Base-by-base conservation (phyloP, 2,113 vertebrate species). In the Vimba vimba region DNA sequence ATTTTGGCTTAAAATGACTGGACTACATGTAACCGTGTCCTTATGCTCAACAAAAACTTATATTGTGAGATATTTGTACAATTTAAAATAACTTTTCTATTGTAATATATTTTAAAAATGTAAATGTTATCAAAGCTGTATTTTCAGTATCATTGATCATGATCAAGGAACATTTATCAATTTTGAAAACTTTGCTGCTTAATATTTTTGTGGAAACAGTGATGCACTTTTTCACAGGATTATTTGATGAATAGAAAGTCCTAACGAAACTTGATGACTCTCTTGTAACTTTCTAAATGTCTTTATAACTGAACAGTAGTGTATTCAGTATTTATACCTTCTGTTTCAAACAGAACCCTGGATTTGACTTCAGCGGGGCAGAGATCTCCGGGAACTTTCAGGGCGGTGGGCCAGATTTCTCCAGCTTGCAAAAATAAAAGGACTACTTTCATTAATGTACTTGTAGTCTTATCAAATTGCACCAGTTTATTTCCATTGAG, bases 331-430 rank as follows among this genome's bases (percentile, higher is more conserved):
- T 43, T 10, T 43, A 9, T 43, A 43, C 0, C 12, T 17, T 62
- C 17, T 0, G 27, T 69, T 23, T 73, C 71, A 84, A 88, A 76
- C 92, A 99, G 98, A 99, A 99, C 89, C 97, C 98, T 92, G 98
- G 97, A 86, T 99, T 99, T 95, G 98, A 99, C 93, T 99, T 99
- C 94, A 99, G 97, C 0, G 97, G 97, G 12, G 98, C 98, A 92
- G 97, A 99, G 93, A 98, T 99, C 87, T 98, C 97, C 89, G 98
- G 98, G 87, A 99, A 99, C 89, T 99, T 98, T 91, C 95, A 93
- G 69, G 96, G 97, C 69, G 97, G 98, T 43, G 98, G 98, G 91
- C 98, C 98, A 9, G 98, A 99, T 90, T 99, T 99, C 84, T 98
- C 97, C 81, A 96, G 90, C 89, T 94, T 98, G 92, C 95, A 96